phyloP scores from a whole-genome alignment of 1,140 invertebrate species.

The Drosophila hydei region DNA sequence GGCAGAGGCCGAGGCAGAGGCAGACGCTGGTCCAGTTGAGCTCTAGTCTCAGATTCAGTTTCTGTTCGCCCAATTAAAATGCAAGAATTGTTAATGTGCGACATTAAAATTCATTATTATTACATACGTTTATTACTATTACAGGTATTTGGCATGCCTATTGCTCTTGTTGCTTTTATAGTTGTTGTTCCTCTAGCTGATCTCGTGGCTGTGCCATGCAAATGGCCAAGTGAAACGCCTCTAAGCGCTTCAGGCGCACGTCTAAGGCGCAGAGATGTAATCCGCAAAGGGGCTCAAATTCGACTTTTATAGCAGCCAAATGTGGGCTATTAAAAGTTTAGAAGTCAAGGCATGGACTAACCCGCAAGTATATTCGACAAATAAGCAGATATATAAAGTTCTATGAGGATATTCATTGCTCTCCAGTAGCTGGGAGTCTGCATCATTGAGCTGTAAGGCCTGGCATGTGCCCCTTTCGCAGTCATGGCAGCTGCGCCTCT shows the following conservation, averaged over 20 bases:
- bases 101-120: conserved; percentile 83
- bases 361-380: too few species aligned
- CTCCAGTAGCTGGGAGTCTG: too few species aligned
- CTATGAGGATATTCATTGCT: too few species aligned
- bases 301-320: neutral
- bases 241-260: conserved; percentile 58
- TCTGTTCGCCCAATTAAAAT: conserved; percentile 75
- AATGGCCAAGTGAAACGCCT: conserved; percentile 61
- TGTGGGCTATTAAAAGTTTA: neutral
- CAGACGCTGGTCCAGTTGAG: conserved; percentile 14
- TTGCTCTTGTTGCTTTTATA: conserved; percentile 38
- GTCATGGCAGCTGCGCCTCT: conserved; percentile 19
- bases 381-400: too few species aligned
- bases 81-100: conserved; percentile 81
- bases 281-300: neutral
- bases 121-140: conserved; percentile 78
- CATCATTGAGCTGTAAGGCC: too few species aligned
- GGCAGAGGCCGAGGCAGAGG: neutral
- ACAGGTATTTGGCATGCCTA: conserved; percentile 57
- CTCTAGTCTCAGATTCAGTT: conserved; percentile 20
- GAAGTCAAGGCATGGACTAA: too few species aligned
- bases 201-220: conserved; percentile 45
- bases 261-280: conserved; percentile 26
- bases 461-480: neutral
- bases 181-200: conserved; percentile 7